These are phyloP conservation scores for Sinohyriopsis cumingii DNA, from an alignment of 2,888 invertebrate genomes.

Conservation along the genomic window DNA sequence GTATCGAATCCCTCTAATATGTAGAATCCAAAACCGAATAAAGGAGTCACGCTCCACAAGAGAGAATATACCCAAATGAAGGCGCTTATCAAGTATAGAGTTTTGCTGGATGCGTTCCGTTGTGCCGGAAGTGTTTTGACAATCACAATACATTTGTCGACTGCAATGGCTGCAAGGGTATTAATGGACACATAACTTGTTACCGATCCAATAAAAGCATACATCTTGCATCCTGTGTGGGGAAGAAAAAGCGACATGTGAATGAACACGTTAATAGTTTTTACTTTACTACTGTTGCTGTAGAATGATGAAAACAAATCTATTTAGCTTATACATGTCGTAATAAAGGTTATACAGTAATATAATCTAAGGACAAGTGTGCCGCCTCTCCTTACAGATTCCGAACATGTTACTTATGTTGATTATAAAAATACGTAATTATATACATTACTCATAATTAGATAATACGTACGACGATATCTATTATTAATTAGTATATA, in stretches of 20 bases:
- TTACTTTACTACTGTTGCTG: too few relatives aligned
- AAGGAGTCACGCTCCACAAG: conserved; percentile 37
- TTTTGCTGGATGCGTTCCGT: conserved; percentile 16
- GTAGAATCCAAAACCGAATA: conserved; percentile 47
- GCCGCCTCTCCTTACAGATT: too few relatives aligned
- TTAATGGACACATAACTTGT: conserved; percentile 51
- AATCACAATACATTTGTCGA: conserved; percentile 47
- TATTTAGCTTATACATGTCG: too few relatives aligned
- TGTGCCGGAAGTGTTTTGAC: conserved; percentile 14
- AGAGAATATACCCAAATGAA: conserved; percentile 44
- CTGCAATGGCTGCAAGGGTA: conserved; percentile 44
- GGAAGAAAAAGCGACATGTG: not conserved
- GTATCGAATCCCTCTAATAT: conserved; percentile 44
- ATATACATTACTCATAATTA: too few relatives aligned
- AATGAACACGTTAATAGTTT: too few relatives aligned
- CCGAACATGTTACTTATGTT: too few relatives aligned
- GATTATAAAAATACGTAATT: too few relatives aligned
- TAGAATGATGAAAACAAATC: too few relatives aligned
- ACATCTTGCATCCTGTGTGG: conserved; percentile 43
- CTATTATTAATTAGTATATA: too few relatives aligned
- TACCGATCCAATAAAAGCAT: conserved; percentile 39
- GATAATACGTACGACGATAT: too few relatives aligned
- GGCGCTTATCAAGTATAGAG: conserved; percentile 8
- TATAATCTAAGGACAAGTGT: too few relatives aligned
- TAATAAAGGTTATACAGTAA: too few relatives aligned